A percentile compares a stretch with the other conserved stretches of the same genome.
phyloP scores from a whole-genome alignment of 1,140 invertebrate genomes.

The Thaumatotibia leucotreta region DNA sequence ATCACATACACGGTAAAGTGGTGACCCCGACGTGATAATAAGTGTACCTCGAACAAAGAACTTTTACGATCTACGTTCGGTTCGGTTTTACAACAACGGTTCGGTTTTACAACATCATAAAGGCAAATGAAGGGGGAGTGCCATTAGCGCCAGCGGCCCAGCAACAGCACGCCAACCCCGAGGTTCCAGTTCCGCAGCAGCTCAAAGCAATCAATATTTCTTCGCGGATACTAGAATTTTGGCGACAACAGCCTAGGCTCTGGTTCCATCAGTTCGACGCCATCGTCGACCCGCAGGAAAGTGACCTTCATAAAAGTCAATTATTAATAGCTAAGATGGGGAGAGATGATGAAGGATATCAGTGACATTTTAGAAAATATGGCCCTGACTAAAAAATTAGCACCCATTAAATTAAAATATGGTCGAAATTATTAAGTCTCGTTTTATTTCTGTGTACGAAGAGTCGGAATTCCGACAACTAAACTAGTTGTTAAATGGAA shows the following conservation, averaged over 20 bases:
- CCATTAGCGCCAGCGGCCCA: background rate
- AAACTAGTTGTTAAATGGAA: slow-evolving; percentile 15
- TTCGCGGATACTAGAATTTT: background rate
- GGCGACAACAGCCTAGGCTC: background rate
- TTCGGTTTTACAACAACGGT: background rate
- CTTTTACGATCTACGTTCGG: background rate
- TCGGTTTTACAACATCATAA: background rate
- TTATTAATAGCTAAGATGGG: background rate
- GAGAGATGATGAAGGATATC: background rate
- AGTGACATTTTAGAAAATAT: background rate
- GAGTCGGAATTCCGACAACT: background rate
- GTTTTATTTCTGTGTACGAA: background rate
- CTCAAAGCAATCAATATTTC: no score
- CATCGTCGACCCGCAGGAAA: background rate
- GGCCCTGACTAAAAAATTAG: background rate
- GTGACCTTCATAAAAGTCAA: background rate
- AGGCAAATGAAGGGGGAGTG: background rate
- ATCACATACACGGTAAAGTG: background rate
- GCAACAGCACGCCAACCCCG: background rate
- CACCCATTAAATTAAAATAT: no score
- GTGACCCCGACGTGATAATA: background rate
- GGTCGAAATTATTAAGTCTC: background rate
- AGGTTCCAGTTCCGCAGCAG: no score
- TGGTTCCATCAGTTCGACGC: background rate
- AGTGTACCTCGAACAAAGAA: no score